Conservation (phyloP, 2,888 invertebrate species). For the Brachylomia viminalis region DNA sequence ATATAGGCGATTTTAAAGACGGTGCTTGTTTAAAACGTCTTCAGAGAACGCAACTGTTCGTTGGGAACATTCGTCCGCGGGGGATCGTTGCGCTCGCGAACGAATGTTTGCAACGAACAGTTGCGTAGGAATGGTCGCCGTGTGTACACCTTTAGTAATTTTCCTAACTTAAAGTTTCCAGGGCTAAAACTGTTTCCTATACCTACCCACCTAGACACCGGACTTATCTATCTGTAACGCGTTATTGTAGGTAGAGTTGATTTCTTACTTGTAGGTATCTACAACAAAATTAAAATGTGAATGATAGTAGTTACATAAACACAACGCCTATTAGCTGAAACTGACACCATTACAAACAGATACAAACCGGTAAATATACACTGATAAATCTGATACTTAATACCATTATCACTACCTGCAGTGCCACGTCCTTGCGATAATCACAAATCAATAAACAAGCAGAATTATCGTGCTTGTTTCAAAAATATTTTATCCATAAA, state of each 20-base stretch:
- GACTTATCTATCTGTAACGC: background rate
- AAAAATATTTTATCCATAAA: background rate
- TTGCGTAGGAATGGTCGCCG: background rate
- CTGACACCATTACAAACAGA: slow-evolving; percentile 26
- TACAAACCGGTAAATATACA: slow-evolving; percentile 13
- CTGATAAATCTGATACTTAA: slow-evolving; percentile 22
- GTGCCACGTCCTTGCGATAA: slow-evolving; percentile 19
- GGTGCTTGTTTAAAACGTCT: background rate
- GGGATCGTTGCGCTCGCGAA: no score
- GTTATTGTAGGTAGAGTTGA: slow-evolving; percentile 9
- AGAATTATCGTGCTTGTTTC: slow-evolving; percentile 16
- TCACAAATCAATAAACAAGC: background rate
- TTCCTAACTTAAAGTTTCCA: slow-evolving; percentile 4
- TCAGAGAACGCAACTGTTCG: no score
- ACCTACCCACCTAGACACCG: slow-evolving; percentile 5
- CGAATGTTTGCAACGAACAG: background rate
- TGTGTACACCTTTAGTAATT: background rate
- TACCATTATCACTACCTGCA: slow-evolving; percentile 36
- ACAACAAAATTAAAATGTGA: slow-evolving; percentile 15
- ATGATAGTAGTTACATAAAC: slow-evolving; percentile 2
- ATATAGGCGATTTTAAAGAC: background rate
- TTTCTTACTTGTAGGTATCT: slow-evolving; percentile 13
- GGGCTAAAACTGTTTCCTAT: slow-evolving; percentile 1
- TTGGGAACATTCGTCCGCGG: no score
- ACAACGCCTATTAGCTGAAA: slow-evolving; percentile 17